phyloP scores from a whole-genome alignment of 1,140 invertebrate species.

The Bradynema listronoti region DNA sequence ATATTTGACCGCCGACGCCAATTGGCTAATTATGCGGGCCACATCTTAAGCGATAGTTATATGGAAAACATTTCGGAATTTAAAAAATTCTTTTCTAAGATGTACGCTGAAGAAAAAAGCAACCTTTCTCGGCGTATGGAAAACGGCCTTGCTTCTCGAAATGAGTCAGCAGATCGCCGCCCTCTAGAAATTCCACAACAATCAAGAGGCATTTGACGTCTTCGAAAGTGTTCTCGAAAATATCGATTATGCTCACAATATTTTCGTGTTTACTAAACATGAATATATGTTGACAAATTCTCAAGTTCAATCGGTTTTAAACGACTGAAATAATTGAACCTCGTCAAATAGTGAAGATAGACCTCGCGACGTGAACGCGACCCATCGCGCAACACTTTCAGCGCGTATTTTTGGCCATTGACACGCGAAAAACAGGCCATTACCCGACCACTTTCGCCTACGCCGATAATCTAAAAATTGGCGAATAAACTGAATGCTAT shows the following conservation, averaged over 20 bases:
- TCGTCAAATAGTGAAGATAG: constrained; percentile 83
- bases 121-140: constrained; percentile 50
- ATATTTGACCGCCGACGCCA: constrained; percentile 87
- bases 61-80: not conserved
- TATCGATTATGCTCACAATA: constrained; percentile 86
- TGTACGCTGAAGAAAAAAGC: not conserved
- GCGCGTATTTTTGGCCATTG: constrained; percentile 71
- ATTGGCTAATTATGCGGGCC: constrained; percentile 86
- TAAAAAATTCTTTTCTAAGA: not conserved
- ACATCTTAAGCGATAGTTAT: constrained; percentile 65
- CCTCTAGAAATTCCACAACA: constrained; percentile 97
- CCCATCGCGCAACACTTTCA: constrained; percentile 84
- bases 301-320: not conserved
- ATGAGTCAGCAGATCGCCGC: constrained; percentile 79
- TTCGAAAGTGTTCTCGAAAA: constrained; percentile 88
- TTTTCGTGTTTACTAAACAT: constrained; percentile 71
- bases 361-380: constrained; percentile 85
- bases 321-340: constrained; percentile 19
- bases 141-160: constrained; percentile 49
- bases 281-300: constrained; percentile 10
- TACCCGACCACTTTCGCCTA: constrained; percentile 91
- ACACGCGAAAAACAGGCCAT: constrained; percentile 67
- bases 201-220: constrained; percentile 83
- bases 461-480: constrained; percentile 70
- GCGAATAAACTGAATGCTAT: constrained; percentile 7